A percentile compares a stretch with the other conserved stretches of the same genome.
phyloP scores from a whole-genome alignment of 2,888 invertebrate genomes.

The Pristionchus maxplancki region DNA sequence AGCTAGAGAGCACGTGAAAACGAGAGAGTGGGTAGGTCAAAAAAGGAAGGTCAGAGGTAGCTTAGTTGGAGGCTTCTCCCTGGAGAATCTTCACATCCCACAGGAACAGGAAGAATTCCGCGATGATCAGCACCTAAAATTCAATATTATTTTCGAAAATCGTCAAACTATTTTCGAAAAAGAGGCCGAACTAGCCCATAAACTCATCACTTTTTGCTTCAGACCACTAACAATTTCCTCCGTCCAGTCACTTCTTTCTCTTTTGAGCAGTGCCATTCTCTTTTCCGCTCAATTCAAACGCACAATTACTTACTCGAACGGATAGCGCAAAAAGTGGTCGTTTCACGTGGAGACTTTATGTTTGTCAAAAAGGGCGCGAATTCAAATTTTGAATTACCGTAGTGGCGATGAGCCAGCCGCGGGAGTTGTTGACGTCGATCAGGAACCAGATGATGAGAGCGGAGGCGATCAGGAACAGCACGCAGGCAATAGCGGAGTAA shows the following conservation, averaged over 20 bases:
- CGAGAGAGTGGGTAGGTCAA: background rate
- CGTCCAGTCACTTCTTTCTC: background rate
- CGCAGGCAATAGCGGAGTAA: constrained; percentile 63
- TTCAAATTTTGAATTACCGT: constrained; percentile 51
- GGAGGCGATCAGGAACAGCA: constrained; percentile 68
- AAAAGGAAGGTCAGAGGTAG: background rate
- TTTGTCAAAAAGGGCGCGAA: background rate
- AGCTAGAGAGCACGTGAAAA: background rate
- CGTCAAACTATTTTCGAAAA: background rate
- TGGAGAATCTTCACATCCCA: constrained; percentile 76
- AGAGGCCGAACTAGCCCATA: background rate
- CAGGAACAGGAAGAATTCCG: constrained; percentile 72
- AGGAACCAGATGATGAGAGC: constrained; percentile 65
- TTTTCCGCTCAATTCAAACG: background rate
- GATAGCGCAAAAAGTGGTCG: background rate
- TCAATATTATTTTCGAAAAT: background rate
- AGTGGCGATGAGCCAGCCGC: constrained; percentile 64
- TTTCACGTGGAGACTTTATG: constrained; percentile 2
- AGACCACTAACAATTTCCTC: constrained; percentile 8
- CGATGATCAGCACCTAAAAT: constrained; percentile 62
- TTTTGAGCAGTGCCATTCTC: background rate
- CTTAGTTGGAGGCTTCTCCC: constrained; percentile 72
- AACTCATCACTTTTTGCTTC: constrained; percentile 40
- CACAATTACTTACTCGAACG: background rate
- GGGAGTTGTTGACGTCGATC: constrained; percentile 62